Base-by-base conservation (phyloP, 2,797 vertebrate species). In the Pempheris klunzingeri region DNA sequence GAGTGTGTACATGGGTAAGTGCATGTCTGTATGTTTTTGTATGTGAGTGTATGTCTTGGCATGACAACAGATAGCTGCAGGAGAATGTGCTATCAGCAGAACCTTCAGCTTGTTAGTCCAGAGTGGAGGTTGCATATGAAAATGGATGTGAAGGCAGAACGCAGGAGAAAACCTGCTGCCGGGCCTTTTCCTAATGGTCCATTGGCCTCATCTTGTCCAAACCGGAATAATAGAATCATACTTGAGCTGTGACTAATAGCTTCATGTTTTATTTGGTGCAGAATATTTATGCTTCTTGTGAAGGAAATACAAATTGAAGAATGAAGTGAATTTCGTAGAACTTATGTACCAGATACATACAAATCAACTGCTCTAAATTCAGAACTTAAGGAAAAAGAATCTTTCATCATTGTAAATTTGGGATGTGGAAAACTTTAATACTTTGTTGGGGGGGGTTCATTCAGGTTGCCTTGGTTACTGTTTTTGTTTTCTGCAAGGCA, bases 91-190 rank as follows among this genome's bases (percentile, higher is more conserved):
- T 74, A 74, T 90, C 85, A 84, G 77, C 80, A 74, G 74, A 88
- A 92, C 87, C 85, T 87, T 87, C 83, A 86, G 85, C 63, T 79
- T 81, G 81, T 87, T 88, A 86, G 87, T 78, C 82, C 77, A 73
- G 70, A 86, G 74, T 77, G 67, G 72, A 88, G 83, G 81, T 84
- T 81, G 79, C 66, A 52, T 58, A 76, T 84, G 68, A 73, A 71
- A 88, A 85, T 71, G 73, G 75, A 88, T 71, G 75, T 82, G 83
- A 87, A 87, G 10, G 80, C 82, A 68, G 66, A 77, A 65, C 5
- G 10, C 78, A 76, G 73, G 67, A 78, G 63, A 68, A 81, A 88
- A 88, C 74, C 84, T 78, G 85, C 85, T 88, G 67, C 84, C 15
- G 59, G 81, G 72, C 63, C 55, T 86, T 86, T 73, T 83, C 41